Percentiles rank a stretch among this genome's conserved stretches.
These are phyloP conservation scores for Neotoma lepida DNA, from an alignment of 2,113 vertebrate genomes.

Conservation along the genomic window DNA sequence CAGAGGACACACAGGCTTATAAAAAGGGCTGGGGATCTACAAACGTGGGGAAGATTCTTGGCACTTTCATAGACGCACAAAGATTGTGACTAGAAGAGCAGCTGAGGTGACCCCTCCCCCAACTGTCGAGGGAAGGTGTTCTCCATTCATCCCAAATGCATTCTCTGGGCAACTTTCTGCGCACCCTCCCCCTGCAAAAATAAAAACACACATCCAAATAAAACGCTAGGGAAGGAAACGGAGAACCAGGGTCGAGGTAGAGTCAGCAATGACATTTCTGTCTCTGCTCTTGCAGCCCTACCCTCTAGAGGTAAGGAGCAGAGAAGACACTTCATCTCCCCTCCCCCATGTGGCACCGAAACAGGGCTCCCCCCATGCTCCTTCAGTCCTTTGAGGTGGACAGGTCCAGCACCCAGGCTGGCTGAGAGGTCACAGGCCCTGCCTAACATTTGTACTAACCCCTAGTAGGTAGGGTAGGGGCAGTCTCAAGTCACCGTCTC, in stretches of 20 bases:
- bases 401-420: slow-evolving; percentile 23
- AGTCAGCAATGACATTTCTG: slow-evolving; percentile 45
- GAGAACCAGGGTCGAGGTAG: slow-evolving; percentile 68
- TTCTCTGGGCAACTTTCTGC: slow-evolving; percentile 24
- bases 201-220: background rate
- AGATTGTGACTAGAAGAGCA: slow-evolving; percentile 53
- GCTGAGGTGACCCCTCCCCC: background rate
- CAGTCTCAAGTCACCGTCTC: slow-evolving; percentile 85
- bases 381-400: slow-evolving; percentile 29
- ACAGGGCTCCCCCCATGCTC: background rate
- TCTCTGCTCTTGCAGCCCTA: slow-evolving; percentile 41
- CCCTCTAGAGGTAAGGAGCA: background rate
- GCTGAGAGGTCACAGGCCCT: background rate
- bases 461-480: background rate
- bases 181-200: background rate
- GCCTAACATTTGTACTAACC: slow-evolving; percentile 34
- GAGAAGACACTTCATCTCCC: background rate
- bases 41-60: slow-evolving; percentile 19
- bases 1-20: slow-evolving; percentile 43
- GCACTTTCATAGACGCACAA: slow-evolving; percentile 62
- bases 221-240: slow-evolving; percentile 50
- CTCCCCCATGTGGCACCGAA: background rate
- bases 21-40: slow-evolving; percentile 56
- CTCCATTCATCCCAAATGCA: background rate
- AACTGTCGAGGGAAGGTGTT: background rate